Percentiles rank a stretch among this genome's conserved stretches.
These are phyloP conservation scores for Phaenicophaeus curvirostris DNA, from an alignment of 2,797 vertebrate genomes.

Conservation along the genomic window DNA sequence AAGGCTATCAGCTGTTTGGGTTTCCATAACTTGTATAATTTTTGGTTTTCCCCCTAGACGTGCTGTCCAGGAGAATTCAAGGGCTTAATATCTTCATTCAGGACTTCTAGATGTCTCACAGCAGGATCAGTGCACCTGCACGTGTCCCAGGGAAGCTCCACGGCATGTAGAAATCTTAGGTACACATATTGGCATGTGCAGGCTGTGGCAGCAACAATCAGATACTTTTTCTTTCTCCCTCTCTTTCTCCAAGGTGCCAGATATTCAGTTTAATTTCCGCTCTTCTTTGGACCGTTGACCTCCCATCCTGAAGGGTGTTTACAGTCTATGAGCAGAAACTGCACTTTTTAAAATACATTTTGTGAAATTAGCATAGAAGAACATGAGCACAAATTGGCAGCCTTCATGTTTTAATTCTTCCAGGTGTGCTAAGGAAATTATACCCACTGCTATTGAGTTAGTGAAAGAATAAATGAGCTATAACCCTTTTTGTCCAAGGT, in stretches of 20 bases:
- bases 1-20: not conserved
- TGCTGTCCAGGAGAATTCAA: not conserved
- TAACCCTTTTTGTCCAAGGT: not conserved
- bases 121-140: not conserved
- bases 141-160: not conserved
- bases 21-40: not conserved
- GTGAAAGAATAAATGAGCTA: not conserved
- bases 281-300: not conserved
- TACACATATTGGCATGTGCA: not conserved
- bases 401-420: not conserved
- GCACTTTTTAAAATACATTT: not conserved
- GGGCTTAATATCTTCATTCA: not conserved
- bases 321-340: not conserved
- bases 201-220: accelerated
- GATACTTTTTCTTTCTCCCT: not conserved
- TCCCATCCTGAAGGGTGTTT: not conserved
- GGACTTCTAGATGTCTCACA: not conserved
- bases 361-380: not conserved
- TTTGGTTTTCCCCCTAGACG: not conserved
- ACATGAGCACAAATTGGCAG: not conserved
- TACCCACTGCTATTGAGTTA: not conserved
- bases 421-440: slow-evolving; percentile 4
- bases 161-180: not conserved
- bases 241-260: not conserved
- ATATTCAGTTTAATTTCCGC: not conserved